Base-by-base conservation (phyloP, 1,140 invertebrate species). In the Zaprionus davidi region DNA sequence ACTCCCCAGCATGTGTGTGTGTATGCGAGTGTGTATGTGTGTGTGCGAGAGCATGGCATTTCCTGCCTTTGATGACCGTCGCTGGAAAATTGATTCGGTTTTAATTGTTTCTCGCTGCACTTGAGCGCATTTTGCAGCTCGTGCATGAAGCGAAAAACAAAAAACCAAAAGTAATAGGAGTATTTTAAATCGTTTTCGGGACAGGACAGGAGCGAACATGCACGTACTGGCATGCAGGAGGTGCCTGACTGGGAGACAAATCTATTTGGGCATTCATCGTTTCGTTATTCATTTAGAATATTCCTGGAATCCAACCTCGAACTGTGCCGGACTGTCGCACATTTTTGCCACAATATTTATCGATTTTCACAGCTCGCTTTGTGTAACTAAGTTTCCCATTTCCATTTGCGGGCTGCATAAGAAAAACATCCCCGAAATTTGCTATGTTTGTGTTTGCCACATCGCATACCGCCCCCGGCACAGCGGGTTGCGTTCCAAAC, bases 101-200 rank as follows among this genome's bases (percentile, higher is more conserved):
- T 80, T 80, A 80, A 80, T 80, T 78, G 71, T 74, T 78, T 74
- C 36, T 80, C 75, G 78, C 66, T 80, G 75, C 75, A 78, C 75
- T 80, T 56, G 75, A 80, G 49, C 53, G 74, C 78, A 78, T 73
- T 79, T 77, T 74, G 65, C 75, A 73, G 74, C 76, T 79, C 67
- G 68, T 76, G 73, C 77, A 79, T 79, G 77, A 76, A 74, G 68
- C 58, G 58, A 63, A 70, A 62, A 63, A 22, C 2, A 46, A 46
- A 44, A 63, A 41, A n/a, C 36, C 38, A n/a, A 46, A 24, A 49
- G 56, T 60, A 74, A 69, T 69, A 15, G 41, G 72, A 75, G 57
- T 26, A 28, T 24, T 55, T 49, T 17, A 66, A 71, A 66, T 64
- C 5, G 38, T 36, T 56, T 56, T 46, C 26, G n/a, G 28, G 38